Conservation (phyloP, 2,888 invertebrate genomes). For the Branchinecta sandiegonensis region DNA sequence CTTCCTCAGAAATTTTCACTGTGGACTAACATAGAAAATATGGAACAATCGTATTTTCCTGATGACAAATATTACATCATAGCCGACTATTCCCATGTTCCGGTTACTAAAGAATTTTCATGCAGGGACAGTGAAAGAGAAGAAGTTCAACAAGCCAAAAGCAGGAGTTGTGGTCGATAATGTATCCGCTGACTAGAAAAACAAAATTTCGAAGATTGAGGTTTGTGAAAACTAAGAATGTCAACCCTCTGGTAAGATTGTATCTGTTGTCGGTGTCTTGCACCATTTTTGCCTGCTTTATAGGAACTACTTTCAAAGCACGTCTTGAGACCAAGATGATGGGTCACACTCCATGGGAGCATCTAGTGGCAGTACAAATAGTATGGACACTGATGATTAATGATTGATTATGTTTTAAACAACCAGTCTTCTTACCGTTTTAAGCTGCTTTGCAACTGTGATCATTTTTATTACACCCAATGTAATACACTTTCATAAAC, state of each 20-base stretch:
- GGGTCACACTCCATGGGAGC: too few relatives aligned
- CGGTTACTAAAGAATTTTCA: background rate
- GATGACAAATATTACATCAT: slow-evolving; percentile 2
- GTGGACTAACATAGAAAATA: too few relatives aligned
- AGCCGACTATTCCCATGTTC: background rate
- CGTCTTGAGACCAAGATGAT: too few relatives aligned
- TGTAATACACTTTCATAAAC: too few relatives aligned
- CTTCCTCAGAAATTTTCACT: background rate
- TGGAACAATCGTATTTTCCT: background rate
- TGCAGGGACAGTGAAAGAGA: background rate
- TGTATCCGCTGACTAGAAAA: slow-evolving; percentile 3
- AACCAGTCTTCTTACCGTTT: too few relatives aligned
- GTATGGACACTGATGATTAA: too few relatives aligned
- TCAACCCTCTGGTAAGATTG: background rate
- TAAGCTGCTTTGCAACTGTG: too few relatives aligned
- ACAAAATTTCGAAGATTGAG: background rate
- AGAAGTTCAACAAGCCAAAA: background rate
- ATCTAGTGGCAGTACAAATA: too few relatives aligned
- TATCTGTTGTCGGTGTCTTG: background rate
- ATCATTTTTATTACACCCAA: too few relatives aligned
- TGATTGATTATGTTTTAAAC: too few relatives aligned
- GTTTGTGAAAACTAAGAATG: background rate
- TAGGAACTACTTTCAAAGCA: background rate
- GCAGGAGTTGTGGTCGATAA: slow-evolving; percentile 3
- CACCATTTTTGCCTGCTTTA: background rate